phyloP scores from a whole-genome alignment of 2,888 invertebrate genomes.

The Tetheella fluctuosa region DNA sequence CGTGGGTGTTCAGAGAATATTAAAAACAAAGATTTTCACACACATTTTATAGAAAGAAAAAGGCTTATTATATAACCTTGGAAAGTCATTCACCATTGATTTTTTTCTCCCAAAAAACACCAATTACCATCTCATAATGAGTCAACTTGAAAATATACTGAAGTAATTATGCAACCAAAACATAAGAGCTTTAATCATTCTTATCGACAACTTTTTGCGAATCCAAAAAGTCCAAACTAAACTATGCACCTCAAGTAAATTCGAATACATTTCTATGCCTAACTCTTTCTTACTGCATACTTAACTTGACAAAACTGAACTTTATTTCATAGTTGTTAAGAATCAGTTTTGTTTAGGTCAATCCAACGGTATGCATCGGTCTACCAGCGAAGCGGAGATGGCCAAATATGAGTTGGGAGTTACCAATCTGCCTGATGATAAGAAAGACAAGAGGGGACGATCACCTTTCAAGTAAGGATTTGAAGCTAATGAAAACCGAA shows the following conservation, averaged over 20 bases:
- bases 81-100: too few species aligned
- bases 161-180: too few species aligned
- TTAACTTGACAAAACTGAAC: not conserved
- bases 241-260: not conserved
- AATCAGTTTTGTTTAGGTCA: constrained; percentile 50
- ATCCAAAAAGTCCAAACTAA: not conserved
- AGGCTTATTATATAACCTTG: too few species aligned
- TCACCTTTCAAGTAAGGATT: constrained; percentile 93
- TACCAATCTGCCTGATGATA: constrained; percentile 77
- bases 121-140: too few species aligned
- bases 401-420: constrained; percentile 86
- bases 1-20: too few species aligned
- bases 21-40: too few species aligned
- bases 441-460: constrained; percentile 91
- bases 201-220: too few species aligned
- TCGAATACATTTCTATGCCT: constrained; percentile 17
- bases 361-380: constrained; percentile 86
- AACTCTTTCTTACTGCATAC: constrained; percentile 14
- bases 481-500: too few species aligned
- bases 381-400: constrained; percentile 91
- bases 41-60: too few species aligned
- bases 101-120: too few species aligned
- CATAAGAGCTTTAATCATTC: not conserved
- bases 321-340: not conserved
- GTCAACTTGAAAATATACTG: too few species aligned